These are phyloP conservation scores for Cinara cedri DNA, from an alignment of 2,888 invertebrate genomes.

Conservation along the genomic window DNA sequence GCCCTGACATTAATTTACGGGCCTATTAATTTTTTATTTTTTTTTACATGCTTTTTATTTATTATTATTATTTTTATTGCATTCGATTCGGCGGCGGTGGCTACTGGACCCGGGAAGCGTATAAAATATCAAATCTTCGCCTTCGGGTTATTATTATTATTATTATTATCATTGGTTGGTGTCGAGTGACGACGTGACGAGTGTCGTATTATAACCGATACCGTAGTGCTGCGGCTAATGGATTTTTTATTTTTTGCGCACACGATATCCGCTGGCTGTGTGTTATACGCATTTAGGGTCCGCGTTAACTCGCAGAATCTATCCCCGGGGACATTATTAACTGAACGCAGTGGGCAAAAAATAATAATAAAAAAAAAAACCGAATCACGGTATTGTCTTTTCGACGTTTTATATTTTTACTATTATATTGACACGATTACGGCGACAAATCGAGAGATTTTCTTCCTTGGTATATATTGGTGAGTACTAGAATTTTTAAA, in stretches of 20 bases:
- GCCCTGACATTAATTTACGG: conserved; percentile 35
- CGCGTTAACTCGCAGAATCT: conserved; percentile 49
- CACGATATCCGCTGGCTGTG: conserved; percentile 34
- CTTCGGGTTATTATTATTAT: conserved; percentile 34
- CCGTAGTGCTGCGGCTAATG: conserved; percentile 49
- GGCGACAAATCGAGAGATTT: conserved; percentile 26
- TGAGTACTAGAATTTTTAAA: no score
- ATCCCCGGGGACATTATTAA: conserved; percentile 56
- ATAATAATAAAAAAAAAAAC: conserved; percentile 4
- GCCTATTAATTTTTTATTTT: conserved; percentile 32
- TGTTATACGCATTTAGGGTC: conserved; percentile 50
- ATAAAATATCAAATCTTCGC: conserved; percentile 53
- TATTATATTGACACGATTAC: conserved; percentile 11
- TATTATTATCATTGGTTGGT: conserved; percentile 29
- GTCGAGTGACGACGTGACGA: conserved; percentile 52
- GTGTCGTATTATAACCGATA: conserved; percentile 54
- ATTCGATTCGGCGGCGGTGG: not conserved
- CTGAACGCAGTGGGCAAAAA: conserved; percentile 27
- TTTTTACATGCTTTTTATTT: conserved; percentile 8
- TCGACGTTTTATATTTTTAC: conserved; percentile 34
- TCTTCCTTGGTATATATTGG: no score
- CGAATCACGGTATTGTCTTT: conserved; percentile 24
- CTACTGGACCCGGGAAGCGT: not conserved
- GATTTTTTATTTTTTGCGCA: conserved; percentile 43
- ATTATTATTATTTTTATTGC: conserved; percentile 4